A percentile compares a stretch with the other conserved stretches of the same genome.
phyloP scores from a whole-genome alignment of 2,888 invertebrate species.

The Microchrysa polita region DNA sequence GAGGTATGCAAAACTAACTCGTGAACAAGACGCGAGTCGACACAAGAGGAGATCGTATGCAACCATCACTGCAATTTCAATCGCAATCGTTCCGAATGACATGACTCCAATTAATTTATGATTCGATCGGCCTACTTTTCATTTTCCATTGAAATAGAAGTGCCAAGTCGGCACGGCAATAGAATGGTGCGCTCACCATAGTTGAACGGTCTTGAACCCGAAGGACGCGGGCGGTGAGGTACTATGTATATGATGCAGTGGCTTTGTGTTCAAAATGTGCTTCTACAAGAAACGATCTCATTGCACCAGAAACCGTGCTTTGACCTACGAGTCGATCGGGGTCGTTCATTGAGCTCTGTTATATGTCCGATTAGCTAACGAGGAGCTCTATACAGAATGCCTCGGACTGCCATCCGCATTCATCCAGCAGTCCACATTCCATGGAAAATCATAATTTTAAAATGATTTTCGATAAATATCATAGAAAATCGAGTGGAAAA shows the following conservation, averaged over 20 bases:
- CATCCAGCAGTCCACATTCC: slow-evolving; percentile 7
- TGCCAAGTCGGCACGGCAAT: slow-evolving; percentile 7
- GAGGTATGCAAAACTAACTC: background rate
- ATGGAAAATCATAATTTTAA: slow-evolving; percentile 16
- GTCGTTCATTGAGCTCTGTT: slow-evolving; percentile 4
- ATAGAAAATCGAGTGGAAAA: slow-evolving; percentile 13
- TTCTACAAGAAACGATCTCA: too few species aligned
- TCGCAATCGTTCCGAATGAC: slow-evolving; percentile 48
- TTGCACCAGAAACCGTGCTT: too few species aligned
- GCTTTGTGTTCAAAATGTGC: too few species aligned
- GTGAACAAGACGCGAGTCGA: background rate
- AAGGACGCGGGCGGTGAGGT: too few species aligned
- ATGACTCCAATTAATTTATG: slow-evolving; percentile 49
- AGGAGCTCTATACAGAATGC: background rate
- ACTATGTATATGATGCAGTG: too few species aligned
- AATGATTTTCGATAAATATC: slow-evolving; percentile 31
- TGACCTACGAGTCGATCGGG: slow-evolving; percentile 4
- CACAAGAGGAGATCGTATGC: background rate
- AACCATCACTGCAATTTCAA: slow-evolving; percentile 43
- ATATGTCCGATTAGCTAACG: too few species aligned
- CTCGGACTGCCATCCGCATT: background rate
- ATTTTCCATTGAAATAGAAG: slow-evolving; percentile 26
- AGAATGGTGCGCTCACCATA: slow-evolving; percentile 14
- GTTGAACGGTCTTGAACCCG: slow-evolving; percentile 37
- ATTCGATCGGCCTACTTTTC: slow-evolving; percentile 47